phyloP scores from a whole-genome alignment of 2,797 vertebrate species.

The Pseudotriccus pelzelni region DNA sequence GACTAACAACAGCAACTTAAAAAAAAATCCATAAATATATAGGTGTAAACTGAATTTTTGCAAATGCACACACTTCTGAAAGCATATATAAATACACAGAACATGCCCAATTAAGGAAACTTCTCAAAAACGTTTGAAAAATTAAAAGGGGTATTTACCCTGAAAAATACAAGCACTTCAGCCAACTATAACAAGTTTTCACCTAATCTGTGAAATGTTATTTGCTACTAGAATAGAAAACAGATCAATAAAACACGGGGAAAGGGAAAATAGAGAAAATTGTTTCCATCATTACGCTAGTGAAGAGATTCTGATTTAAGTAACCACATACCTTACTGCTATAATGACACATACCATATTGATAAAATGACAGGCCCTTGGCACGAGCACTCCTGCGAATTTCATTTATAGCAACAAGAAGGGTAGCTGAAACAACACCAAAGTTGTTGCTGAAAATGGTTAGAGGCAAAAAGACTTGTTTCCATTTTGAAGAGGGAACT shows the following conservation, averaged over 20 bases:
- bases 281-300: background rate
- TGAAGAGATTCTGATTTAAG: background rate
- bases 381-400: slow-evolving; percentile 88
- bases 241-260: background rate
- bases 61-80: background rate
- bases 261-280: background rate
- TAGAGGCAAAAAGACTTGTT: background rate
- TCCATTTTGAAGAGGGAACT: background rate
- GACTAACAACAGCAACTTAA: background rate
- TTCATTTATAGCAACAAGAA: slow-evolving; percentile 95
- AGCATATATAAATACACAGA: background rate
- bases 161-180: background rate
- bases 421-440: slow-evolving; percentile 85
- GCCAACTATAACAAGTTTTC: background rate
- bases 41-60: background rate
- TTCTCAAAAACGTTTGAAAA: background rate
- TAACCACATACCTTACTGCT: background rate
- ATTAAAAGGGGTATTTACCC: background rate
- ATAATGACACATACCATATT: slow-evolving; percentile 86
- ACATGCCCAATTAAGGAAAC: background rate
- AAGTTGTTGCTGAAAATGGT: background rate
- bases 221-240: background rate
- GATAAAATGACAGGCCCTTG: slow-evolving; percentile 89
- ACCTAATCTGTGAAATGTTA: background rate
- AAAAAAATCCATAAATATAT: background rate